These are phyloP conservation scores for Spodoptera frugiperda DNA, from an alignment of 1,140 invertebrate species.

Conservation along the genomic window DNA sequence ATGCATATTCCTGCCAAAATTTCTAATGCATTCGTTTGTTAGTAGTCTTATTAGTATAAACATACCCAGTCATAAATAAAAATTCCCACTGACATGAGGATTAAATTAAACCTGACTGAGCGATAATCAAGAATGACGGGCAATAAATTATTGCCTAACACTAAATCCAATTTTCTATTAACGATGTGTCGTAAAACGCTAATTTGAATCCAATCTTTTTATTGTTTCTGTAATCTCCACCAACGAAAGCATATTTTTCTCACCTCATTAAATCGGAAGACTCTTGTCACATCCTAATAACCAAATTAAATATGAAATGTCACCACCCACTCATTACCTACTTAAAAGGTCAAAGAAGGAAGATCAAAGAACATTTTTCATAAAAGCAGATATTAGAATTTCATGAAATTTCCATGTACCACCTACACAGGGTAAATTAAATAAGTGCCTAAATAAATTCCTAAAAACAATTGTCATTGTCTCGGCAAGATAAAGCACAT, in stretches of 20 bases:
- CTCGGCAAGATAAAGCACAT: too few relatives aligned
- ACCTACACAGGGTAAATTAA: not conserved
- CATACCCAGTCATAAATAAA: not conserved
- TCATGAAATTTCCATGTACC: constrained; percentile 21
- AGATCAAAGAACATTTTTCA: constrained; percentile 31
- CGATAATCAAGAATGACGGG: constrained; percentile 8
- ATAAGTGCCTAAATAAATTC: too few relatives aligned
- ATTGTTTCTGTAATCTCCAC: constrained; percentile 15
- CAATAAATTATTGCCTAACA: constrained; percentile 20
- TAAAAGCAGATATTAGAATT: constrained; percentile 20
- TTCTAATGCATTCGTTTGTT: not conserved
- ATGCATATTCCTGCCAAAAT: not conserved
- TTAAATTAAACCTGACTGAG: constrained; percentile 16
- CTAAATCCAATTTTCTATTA: constrained; percentile 23
- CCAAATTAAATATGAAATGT: constrained; percentile 27
- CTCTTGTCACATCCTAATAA: constrained; percentile 29
- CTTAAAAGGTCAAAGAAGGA: constrained; percentile 32
- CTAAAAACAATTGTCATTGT: too few relatives aligned
- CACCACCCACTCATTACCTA: constrained; percentile 16
- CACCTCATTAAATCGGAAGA: constrained; percentile 8
- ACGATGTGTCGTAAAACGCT: constrained; percentile 18
- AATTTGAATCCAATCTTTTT: constrained; percentile 31
- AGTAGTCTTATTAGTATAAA: not conserved
- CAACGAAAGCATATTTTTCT: constrained; percentile 11
- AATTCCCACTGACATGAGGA: not conserved